Evolutionary conservation across 2,888 invertebrate species (phyloP).

Genomic region (Leptopilina myrica): DNA sequence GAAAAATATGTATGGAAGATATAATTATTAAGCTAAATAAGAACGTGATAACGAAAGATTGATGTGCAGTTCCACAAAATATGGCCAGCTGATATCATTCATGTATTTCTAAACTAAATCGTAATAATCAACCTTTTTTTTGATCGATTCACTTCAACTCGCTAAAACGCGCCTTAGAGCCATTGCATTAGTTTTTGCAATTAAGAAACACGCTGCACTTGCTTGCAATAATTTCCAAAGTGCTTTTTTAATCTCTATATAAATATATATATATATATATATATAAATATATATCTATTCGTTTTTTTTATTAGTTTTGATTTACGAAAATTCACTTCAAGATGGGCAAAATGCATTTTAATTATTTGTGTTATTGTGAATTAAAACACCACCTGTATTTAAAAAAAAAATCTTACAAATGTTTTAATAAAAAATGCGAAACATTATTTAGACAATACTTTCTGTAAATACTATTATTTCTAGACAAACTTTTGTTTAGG

Average conservation of each 20-base stretch:
- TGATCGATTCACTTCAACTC: conserved; percentile 27
- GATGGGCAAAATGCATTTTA: conserved; percentile 37
- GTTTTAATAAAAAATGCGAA: conserved; percentile 35
- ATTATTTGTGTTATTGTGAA: conserved; percentile 18
- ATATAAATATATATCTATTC: neutral
- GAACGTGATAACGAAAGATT: conserved; percentile 29
- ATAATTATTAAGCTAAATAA: conserved; percentile 20
- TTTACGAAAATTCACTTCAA: neutral
- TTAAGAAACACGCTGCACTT: conserved; percentile 28
- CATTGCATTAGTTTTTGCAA: neutral
- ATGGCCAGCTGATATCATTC: neutral
- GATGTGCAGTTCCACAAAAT: conserved; percentile 35
- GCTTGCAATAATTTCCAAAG: conserved; percentile 35
- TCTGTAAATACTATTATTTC: conserved; percentile 39
- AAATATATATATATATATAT: neutral
- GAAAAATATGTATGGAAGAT: neutral
- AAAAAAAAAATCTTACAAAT: conserved; percentile 32
- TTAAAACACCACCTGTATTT: conserved; percentile 28
- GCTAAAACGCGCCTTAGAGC: conserved; percentile 34
- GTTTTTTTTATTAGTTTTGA: neutral
- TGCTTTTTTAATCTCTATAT: conserved; percentile 8
- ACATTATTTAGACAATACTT: conserved; percentile 39
- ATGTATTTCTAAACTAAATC: conserved; percentile 25
- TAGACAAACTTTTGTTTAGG: conserved; percentile 27
- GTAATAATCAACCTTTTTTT: conserved; percentile 29